phyloP scores from a whole-genome alignment of 2,797 vertebrate species.

The Sebastes vulpes region DNA sequence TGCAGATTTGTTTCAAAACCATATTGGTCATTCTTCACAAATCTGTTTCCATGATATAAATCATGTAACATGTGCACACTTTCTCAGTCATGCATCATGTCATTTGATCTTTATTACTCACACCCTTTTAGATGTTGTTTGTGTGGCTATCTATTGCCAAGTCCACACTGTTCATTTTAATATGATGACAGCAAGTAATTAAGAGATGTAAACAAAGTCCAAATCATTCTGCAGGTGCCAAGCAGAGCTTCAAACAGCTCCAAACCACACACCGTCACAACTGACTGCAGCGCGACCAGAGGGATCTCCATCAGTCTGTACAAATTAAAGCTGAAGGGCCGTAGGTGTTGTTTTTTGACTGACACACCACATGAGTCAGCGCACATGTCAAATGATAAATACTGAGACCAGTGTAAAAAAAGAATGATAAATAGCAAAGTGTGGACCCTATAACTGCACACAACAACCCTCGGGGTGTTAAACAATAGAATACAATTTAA shows the following conservation, averaged over 20 bases:
- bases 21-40: not conserved
- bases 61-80: not conserved
- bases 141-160: slow-evolving; percentile 5
- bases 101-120: not conserved
- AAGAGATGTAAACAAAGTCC: slow-evolving; percentile 40
- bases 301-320: not conserved
- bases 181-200: slow-evolving; percentile 40
- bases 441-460: not conserved
- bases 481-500: not conserved
- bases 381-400: slow-evolving; percentile 6
- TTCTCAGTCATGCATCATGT: not conserved
- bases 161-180: slow-evolving; percentile 18
- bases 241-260: slow-evolving; percentile 2
- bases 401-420: not conserved
- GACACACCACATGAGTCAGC: slow-evolving; percentile 18
- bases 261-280: slow-evolving; percentile 20
- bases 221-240: slow-evolving; percentile 5
- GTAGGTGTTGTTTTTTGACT: slow-evolving; percentile 18
- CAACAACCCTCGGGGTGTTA: not conserved
- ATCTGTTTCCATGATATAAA: not conserved
- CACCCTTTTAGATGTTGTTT: slow-evolving; percentile 8
- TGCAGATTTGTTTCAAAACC: not conserved
- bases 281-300: not conserved
- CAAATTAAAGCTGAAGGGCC: not conserved
- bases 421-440: not conserved